Evolutionary conservation across 2,797 vertebrate species (phyloP).

Genomic region (Adrianichthys oophorus): DNA sequence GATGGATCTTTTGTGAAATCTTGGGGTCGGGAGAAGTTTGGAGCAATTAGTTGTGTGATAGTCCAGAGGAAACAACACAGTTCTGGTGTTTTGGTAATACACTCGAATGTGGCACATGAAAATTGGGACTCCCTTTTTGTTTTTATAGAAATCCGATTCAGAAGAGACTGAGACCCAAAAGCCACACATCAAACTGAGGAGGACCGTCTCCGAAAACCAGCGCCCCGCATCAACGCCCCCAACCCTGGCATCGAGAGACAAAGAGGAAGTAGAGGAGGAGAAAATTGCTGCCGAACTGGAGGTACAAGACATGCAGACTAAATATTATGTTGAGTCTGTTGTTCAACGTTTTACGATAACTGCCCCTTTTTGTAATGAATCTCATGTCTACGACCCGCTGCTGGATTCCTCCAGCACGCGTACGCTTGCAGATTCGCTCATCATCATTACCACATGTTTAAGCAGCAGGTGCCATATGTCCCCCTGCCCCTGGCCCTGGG

Average conservation of each 20-base stretch:
- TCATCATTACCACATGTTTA: constrained; percentile 64
- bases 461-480: constrained; percentile 76
- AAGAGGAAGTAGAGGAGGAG: constrained; percentile 87
- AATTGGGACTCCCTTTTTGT: not conserved
- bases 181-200: constrained; percentile 90
- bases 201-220: constrained; percentile 88
- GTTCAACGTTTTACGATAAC: no score
- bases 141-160: not conserved
- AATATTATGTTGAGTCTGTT: not conserved
- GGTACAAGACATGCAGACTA: constrained; percentile 68
- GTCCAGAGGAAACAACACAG: no score
- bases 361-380: constrained; percentile 12
- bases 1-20: no score
- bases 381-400: constrained; percentile 24
- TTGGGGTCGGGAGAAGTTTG: no score
- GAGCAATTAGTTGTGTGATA: no score
- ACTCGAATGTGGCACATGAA: not conserved
- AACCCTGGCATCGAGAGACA: constrained; percentile 85
- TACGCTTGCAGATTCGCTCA: constrained; percentile 34
- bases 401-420: constrained; percentile 23
- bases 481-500: constrained; percentile 50
- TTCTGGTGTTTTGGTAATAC: no score
- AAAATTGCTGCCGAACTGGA: constrained; percentile 87
- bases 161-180: constrained; percentile 89
- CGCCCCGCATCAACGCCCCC: constrained; percentile 93